Conservation (phyloP, 2,797 vertebrate genomes). For the Crypturellus tataupa region DNA sequence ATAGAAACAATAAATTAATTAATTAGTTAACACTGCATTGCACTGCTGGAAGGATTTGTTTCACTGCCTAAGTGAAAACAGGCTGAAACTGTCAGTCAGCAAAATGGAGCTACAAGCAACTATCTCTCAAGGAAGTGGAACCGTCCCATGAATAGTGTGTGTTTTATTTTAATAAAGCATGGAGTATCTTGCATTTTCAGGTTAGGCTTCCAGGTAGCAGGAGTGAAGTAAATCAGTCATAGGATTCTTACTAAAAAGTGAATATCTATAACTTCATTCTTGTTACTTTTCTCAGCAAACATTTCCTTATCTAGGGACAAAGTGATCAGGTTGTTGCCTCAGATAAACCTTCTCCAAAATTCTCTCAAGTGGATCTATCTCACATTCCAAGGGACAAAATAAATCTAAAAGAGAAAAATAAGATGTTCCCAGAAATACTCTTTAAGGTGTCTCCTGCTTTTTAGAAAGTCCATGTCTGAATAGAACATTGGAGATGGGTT, state of each 20-base stretch:
- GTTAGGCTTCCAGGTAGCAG: not conserved
- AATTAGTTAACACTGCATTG: not conserved
- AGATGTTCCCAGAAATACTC: not conserved
- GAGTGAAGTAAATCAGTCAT: not conserved
- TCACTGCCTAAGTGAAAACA: conserved; percentile 44
- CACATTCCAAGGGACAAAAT: not conserved
- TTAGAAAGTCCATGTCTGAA: not conserved
- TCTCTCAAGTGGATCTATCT: not conserved
- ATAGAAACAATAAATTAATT: not conserved
- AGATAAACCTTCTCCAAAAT: not conserved
- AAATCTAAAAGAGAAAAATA: not conserved
- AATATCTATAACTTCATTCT: not conserved
- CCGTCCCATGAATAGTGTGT: not conserved
- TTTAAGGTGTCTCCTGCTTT: not conserved
- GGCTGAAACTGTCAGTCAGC: conserved; percentile 53
- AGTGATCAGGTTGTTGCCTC: not conserved
- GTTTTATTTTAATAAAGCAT: not conserved
- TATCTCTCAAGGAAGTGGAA: not conserved
- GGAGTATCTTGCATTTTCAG: not conserved
- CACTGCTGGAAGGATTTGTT: not conserved
- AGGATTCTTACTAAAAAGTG: not conserved
- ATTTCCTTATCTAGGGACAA: not conserved
- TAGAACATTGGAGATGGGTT: not conserved
- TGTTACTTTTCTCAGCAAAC: not conserved
- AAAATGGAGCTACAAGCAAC: not conserved